These are phyloP conservation scores for Bombus cullumanus DNA, from an alignment of 1,140 invertebrate genomes.

Conservation along the genomic window DNA sequence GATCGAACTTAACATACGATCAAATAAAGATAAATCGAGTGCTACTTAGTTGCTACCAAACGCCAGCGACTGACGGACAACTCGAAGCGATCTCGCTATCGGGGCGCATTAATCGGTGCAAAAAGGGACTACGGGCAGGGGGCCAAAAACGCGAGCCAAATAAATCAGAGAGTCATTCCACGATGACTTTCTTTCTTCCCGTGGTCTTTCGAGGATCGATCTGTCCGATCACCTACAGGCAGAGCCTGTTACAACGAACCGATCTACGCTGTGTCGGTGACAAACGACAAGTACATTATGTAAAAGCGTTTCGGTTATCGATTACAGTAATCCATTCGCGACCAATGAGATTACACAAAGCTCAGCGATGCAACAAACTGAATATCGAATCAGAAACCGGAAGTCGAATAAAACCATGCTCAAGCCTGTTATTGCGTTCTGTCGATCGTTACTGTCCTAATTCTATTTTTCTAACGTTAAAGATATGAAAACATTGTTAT, in stretches of 20 bases:
- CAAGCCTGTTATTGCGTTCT: too few species aligned
- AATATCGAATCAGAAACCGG: not conserved
- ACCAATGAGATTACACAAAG: conserved; percentile 43
- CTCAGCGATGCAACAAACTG: conserved; percentile 19
- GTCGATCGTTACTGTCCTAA: too few species aligned
- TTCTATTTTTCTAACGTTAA: too few species aligned
- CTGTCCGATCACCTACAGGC: not conserved
- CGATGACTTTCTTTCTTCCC: not conserved
- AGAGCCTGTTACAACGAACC: not conserved
- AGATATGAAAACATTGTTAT: too few species aligned
- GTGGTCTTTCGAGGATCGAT: not conserved
- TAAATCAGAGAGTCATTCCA: conserved; percentile 34
- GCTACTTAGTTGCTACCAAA: conserved; percentile 22
- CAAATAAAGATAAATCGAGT: conserved; percentile 18
- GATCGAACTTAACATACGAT: not conserved
- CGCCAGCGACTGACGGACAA: not conserved
- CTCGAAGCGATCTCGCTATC: conserved; percentile 3
- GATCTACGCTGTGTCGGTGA: conserved; percentile 22
- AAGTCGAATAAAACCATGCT: not conserved
- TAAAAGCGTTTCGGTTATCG: conserved; percentile 41
- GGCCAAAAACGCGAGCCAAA: not conserved
- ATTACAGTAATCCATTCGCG: conserved; percentile 34
- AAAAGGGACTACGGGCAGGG: not conserved
- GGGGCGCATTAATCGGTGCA: conserved; percentile 30
- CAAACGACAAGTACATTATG: conserved; percentile 51